Base-by-base conservation (phyloP, 1,140 invertebrate genomes). In the Halesus radiatus region DNA sequence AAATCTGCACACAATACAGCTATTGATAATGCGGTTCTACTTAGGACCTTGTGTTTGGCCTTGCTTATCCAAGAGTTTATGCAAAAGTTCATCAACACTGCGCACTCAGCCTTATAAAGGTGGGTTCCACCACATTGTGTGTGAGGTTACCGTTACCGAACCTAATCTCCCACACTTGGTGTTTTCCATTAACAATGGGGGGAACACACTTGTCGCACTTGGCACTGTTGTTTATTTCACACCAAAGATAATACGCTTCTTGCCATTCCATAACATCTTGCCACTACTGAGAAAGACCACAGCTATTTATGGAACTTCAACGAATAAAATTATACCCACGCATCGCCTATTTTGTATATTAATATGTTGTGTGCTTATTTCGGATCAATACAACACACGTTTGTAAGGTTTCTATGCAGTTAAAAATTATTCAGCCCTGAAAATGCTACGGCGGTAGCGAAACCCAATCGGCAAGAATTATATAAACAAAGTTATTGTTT, bases 131-230 rank as follows among this genome's bases (percentile, higher is more conserved):
- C 23, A 23, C 60, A 18, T 16, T 26, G 4, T 22, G 60, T 23
- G 60, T 16, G 10, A 20, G 6, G 37, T 32, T 50, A 13, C 20
- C 7, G 6, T 13, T 53, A n/a, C 32, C 60, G 8, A 45, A 16
- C 29, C 10, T 13, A 45, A 45, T 66, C 74, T 81, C 80, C 80
- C 76, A 81, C 80, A 81, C 80, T 77, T 81, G 64, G 10, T 76
- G 79, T 68, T 76, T 80, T 80, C 79, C 54, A 58, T 81, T 68
- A 73, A 81, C 80, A 81, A 60, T 60, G 56, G 37, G 37, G 56
- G 37, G 37, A 45, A 13, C n/a, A 18, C 56, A 23, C 56, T 18
- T n/a, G 13, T 20, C 56, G 56, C 56, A 20, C 56, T 60, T 60
- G 56, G 56, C 56, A 60, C 7, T 22, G 23, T 60, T 22, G 18